Evolutionary conservation across 1,140 invertebrate genomes (phyloP).

Genomic region (Globodera ellingtonae): DNA sequence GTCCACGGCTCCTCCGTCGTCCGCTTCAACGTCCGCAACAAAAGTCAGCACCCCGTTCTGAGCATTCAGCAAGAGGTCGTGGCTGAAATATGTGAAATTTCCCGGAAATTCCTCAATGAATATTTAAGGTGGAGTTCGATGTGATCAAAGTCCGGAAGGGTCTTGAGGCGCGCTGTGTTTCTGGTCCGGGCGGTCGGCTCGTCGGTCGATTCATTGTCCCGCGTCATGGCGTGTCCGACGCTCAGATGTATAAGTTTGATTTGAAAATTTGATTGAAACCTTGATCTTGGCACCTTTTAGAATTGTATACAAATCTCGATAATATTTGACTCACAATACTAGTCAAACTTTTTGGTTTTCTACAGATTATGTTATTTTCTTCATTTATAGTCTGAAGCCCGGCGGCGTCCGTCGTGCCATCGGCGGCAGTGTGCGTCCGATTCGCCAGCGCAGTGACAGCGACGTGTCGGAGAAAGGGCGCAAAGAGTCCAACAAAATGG

Average conservation of each 20-base stretch:
- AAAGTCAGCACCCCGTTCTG: not conserved
- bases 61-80: not conserved
- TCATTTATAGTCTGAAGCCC: not conserved
- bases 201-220: not conserved
- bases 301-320: too few species aligned
- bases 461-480: not conserved
- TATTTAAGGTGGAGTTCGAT: not conserved
- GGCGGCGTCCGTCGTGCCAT: not conserved
- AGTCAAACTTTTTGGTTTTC: too few species aligned
- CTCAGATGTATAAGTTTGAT: too few species aligned
- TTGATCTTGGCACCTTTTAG: too few species aligned
- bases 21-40: not conserved
- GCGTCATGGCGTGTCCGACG: too few species aligned
- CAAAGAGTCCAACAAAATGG: not conserved
- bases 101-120: too few species aligned
- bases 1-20: not conserved
- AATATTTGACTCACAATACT: too few species aligned
- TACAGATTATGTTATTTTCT: not conserved
- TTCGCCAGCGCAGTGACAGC: not conserved
- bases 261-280: too few species aligned
- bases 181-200: not conserved
- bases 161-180: not conserved
- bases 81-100: too few species aligned
- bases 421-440: not conserved
- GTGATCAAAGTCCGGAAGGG: not conserved